Evolutionary conservation across 2,888 invertebrate genomes (phyloP).

Genomic region (Hypomecis atomaria): DNA sequence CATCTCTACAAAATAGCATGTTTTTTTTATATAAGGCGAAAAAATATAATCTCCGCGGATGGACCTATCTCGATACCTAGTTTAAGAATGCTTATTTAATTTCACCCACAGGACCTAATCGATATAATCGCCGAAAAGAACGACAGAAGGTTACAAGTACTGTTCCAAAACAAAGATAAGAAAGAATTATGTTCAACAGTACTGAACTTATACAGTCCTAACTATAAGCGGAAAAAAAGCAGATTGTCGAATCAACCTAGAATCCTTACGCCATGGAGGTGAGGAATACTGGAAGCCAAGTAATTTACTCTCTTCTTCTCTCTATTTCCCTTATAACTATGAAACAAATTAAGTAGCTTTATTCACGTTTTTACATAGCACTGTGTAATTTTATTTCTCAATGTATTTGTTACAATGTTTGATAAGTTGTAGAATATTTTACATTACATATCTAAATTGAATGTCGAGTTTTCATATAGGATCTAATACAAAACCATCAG

Average conservation of each 20-base stretch:
- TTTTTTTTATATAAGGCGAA: too few species aligned
- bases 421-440: conserved; percentile 53
- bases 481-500: conserved; percentile 9
- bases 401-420: conserved; percentile 43
- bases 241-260: conserved; percentile 5
- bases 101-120: conserved; percentile 61
- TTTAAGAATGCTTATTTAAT: neutral
- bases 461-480: conserved; percentile 27
- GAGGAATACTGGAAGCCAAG: conserved; percentile 21
- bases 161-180: conserved; percentile 53
- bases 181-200: conserved; percentile 45
- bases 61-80: too few species aligned
- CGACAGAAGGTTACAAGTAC: conserved; percentile 54
- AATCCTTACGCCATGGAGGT: conserved; percentile 53
- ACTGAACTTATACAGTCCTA: conserved; percentile 28
- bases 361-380: conserved; percentile 3
- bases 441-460: conserved; percentile 46
- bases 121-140: conserved; percentile 58
- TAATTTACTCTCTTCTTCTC: too few species aligned
- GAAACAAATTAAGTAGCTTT: conserved; percentile 21
- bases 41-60: too few species aligned
- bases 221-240: conserved; percentile 5
- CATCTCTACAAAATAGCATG: too few species aligned
- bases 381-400: conserved; percentile 16
- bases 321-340: neutral